Conservation (phyloP, 1,140 invertebrate species). For the Drosophila malerkotliana region DNA sequence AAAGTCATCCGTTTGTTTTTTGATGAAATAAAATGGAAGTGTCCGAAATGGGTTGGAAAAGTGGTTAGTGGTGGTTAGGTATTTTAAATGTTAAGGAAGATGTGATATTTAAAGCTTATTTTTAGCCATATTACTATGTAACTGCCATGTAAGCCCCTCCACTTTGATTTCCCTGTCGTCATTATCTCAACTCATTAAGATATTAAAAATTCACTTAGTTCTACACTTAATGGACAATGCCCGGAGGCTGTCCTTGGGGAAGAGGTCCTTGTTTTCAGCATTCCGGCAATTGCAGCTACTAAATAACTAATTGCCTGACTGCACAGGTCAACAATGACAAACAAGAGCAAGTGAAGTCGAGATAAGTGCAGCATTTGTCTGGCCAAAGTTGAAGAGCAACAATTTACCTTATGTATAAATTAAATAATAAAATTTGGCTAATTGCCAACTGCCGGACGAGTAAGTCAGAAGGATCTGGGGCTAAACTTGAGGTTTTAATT, state of each 20-base stretch:
- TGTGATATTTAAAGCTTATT: not conserved
- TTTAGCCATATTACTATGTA: not conserved
- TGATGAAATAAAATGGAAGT: conserved; percentile 14
- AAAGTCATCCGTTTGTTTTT: conserved; percentile 39
- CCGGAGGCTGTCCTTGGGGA: conserved; percentile 3
- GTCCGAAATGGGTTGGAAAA: conserved; percentile 29
- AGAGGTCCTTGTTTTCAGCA: conserved; percentile 43
- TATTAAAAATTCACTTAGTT: conserved; percentile 43
- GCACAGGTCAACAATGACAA: conserved; percentile 38
- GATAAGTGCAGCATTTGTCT: conserved; percentile 49
- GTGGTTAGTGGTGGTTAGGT: conserved; percentile 1
- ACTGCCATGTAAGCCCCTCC: not conserved
- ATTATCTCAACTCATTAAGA: conserved; percentile 35
- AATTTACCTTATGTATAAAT: conserved; percentile 58
- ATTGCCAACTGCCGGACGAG: conserved; percentile 51
- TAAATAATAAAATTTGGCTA: conserved; percentile 73
- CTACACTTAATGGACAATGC: conserved; percentile 47
- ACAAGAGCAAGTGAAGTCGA: conserved; percentile 15
- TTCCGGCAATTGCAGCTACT: conserved; percentile 58
- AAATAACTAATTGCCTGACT: conserved; percentile 69
- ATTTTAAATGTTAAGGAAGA: conserved; percentile 12
- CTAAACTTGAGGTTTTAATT: conserved; percentile 64
- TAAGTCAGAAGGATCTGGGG: conserved; percentile 41
- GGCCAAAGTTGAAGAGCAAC: conserved; percentile 28
- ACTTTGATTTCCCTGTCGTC: not conserved